These are phyloP conservation scores for Tragelaphus strepsiceros DNA, from an alignment of 2,113 vertebrate genomes.

Conservation along the genomic window DNA sequence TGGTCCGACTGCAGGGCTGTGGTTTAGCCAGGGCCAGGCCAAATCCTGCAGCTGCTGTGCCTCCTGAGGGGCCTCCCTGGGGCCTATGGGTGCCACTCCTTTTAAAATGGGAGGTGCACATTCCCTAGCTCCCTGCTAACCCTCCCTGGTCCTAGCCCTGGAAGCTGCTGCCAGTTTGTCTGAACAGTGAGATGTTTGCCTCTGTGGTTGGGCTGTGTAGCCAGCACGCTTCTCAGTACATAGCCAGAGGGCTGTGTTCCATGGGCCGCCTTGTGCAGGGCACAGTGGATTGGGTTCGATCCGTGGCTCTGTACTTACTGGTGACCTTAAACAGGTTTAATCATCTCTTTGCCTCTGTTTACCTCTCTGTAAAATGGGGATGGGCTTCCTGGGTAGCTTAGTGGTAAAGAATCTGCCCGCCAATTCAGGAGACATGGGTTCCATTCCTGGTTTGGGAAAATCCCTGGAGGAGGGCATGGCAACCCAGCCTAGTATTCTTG, in stretches of 20 bases:
- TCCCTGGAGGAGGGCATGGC: background rate
- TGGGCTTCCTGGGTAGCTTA: background rate
- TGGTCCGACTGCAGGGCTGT: fast-evolving
- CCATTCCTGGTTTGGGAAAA: background rate
- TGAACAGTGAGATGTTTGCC: background rate
- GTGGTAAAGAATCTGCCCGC: background rate
- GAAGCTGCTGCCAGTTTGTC: background rate
- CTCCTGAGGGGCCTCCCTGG: background rate
- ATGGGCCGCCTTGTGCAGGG: background rate
- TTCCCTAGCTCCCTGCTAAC: background rate
- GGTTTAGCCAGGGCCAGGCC: too few species aligned
- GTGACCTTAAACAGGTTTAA: background rate
- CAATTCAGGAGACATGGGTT: background rate
- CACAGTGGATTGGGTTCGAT: background rate
- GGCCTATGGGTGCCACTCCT: background rate
- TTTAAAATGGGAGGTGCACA: background rate
- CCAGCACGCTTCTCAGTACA: background rate
- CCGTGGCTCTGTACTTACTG: background rate
- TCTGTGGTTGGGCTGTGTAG: fast-evolving
- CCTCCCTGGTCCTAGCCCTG: background rate
- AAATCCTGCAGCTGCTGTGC: background rate
- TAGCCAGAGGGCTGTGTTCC: background rate
- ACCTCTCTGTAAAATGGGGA: background rate
- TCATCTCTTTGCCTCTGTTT: background rate
- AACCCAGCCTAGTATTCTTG: background rate